phyloP scores from a whole-genome alignment of 1,140 invertebrate species.

The Drosophila auraria region DNA sequence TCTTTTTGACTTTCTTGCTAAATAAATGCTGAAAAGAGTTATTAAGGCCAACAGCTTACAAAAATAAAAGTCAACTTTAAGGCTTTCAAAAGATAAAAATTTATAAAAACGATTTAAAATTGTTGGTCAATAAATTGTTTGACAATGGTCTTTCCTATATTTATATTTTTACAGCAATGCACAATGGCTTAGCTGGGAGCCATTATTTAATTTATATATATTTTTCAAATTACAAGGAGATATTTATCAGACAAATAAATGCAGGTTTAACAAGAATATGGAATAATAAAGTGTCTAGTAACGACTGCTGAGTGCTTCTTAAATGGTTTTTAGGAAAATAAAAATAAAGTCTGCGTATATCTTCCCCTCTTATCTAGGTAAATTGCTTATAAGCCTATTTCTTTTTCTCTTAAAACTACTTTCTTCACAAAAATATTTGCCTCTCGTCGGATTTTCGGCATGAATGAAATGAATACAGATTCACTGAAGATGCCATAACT shows the following conservation, averaged over 20 bases:
- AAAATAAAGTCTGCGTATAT: neutral
- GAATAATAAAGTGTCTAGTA: neutral
- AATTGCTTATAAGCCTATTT: neutral
- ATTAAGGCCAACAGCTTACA: no score
- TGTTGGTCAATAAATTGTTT: neutral
- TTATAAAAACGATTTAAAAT: neutral
- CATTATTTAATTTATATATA: neutral
- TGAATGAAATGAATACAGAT: slow-evolving; percentile 1
- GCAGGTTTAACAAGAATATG: neutral
- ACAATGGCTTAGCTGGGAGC: neutral
- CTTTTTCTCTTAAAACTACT: neutral
- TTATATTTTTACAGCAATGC: neutral
- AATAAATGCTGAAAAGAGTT: no score
- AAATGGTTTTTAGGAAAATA: neutral
- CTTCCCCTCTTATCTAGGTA: neutral
- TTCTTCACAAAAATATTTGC: neutral
- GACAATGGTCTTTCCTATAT: neutral
- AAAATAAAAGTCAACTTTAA: neutral
- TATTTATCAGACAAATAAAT: neutral
- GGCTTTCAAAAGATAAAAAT: neutral
- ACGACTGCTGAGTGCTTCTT: neutral
- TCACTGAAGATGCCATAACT: slow-evolving; percentile 26
- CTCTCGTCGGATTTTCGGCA: slow-evolving; percentile 5
- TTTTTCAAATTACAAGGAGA: neutral
- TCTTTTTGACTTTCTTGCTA: no score